Conservation (phyloP, 2,113 vertebrate species). For the Theristicus caerulescens region DNA sequence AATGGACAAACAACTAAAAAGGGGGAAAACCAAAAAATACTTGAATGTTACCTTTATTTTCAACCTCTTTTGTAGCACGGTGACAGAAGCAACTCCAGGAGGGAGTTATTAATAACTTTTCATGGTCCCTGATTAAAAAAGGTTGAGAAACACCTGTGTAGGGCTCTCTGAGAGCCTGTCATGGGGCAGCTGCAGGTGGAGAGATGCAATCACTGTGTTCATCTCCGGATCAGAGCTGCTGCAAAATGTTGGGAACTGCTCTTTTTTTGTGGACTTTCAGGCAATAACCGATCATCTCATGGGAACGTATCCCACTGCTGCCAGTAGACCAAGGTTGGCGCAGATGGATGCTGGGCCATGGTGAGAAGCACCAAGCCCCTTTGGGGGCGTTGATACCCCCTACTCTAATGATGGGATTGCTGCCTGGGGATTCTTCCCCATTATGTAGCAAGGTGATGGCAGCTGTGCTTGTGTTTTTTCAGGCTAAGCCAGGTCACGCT, state of each 20-base stretch:
- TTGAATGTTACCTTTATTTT: background rate
- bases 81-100: background rate
- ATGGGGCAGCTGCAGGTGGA: background rate
- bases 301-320: background rate
- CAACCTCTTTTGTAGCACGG: background rate
- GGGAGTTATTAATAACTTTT: background rate
- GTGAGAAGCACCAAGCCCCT: background rate
- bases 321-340: background rate
- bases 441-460: background rate
- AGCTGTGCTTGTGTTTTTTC: background rate
- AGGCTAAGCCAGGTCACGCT: background rate
- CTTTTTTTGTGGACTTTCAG: background rate
- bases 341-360: background rate
- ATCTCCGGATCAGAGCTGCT: accelerated
- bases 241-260: background rate
- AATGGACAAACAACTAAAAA: background rate
- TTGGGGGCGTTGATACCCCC: accelerated
- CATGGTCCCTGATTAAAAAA: background rate
- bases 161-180: background rate
- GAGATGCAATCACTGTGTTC: background rate
- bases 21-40: background rate
- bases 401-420: background rate
- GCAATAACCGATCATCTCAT: background rate
- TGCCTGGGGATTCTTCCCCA: background rate
- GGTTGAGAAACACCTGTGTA: background rate